phyloP scores from a whole-genome alignment of 1,140 invertebrate species.

The Campoletis sonorensis region DNA sequence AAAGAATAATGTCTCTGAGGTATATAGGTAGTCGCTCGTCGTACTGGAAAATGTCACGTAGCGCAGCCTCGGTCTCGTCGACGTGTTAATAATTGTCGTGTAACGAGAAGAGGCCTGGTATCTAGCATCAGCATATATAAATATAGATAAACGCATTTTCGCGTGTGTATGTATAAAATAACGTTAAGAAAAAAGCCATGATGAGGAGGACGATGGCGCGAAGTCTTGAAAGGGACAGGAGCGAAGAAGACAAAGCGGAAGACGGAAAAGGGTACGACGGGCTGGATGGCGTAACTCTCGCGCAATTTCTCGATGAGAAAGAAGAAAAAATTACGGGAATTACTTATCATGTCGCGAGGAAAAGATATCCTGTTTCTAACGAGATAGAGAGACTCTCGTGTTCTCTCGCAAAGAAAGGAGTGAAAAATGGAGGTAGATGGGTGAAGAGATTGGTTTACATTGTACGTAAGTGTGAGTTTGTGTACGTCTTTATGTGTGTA shows the following conservation, averaged over 20 bases:
- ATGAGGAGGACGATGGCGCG: not conserved
- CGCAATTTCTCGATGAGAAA: conserved; percentile 39
- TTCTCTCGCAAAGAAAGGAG: conserved; percentile 54
- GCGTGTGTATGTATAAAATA: not conserved
- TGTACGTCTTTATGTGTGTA: conserved; percentile 32
- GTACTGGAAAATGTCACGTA: conserved; percentile 1
- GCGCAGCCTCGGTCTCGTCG: conserved; percentile 25
- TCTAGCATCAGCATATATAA: not conserved
- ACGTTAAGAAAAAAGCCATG: not conserved
- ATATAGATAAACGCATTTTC: not conserved
- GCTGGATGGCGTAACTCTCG: conserved; percentile 25
- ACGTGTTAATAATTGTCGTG: conserved; percentile 43
- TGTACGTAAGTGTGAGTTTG: not conserved
- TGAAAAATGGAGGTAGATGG: conserved; percentile 56
- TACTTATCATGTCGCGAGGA: conserved; percentile 50
- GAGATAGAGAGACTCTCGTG: conserved; percentile 61
- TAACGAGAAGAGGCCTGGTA: conserved; percentile 45
- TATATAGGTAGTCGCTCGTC: not conserved
- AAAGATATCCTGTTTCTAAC: conserved; percentile 66
- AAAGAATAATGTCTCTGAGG: conserved; percentile 2
- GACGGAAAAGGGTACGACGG: conserved; percentile 19
- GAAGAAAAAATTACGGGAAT: conserved; percentile 52
- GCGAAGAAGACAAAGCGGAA: conserved; percentile 30
- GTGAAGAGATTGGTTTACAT: conserved; percentile 51
- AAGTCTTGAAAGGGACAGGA: not conserved